Conservation (phyloP, 1,140 invertebrate genomes). For the Harlomillsia oculata region DNA sequence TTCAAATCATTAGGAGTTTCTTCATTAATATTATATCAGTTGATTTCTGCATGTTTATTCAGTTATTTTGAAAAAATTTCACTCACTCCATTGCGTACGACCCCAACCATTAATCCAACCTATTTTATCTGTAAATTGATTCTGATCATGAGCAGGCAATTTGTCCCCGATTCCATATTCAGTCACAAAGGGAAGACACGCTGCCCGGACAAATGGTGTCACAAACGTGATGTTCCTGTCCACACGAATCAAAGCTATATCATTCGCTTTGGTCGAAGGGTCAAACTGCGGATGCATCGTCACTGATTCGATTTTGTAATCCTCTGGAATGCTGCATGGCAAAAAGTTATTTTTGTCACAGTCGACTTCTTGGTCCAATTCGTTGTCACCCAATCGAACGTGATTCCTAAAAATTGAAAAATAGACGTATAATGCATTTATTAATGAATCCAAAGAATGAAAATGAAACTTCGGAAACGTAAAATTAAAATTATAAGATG, state of each 20-base stretch:
- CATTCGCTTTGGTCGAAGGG: slow-evolving; percentile 45
- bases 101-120: slow-evolving; percentile 31
- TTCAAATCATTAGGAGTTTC: not conserved
- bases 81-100: slow-evolving; percentile 9
- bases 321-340: not conserved
- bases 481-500: no score
- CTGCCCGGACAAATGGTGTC: slow-evolving; percentile 1
- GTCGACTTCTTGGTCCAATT: slow-evolving; percentile 20
- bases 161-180: slow-evolving; percentile 2
- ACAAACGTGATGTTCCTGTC: slow-evolving; percentile 44
- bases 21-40: not conserved
- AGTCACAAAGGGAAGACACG: slow-evolving; percentile 13
- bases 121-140: not conserved
- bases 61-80: not conserved
- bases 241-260: slow-evolving; percentile 54
- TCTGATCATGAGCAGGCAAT: not conserved
- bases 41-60: not conserved
- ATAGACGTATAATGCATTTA: slow-evolving; percentile 18
- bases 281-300: slow-evolving; percentile 42
- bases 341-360: slow-evolving; percentile 34
- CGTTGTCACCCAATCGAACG: slow-evolving; percentile 31
- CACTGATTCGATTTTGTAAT: slow-evolving; percentile 6
- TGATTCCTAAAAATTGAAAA: not conserved
- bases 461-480: not conserved
- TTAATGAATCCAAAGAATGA: not conserved